These are phyloP conservation scores for Mustela lutreola DNA, from an alignment of 2,113 vertebrate species.

Conservation along the genomic window DNA sequence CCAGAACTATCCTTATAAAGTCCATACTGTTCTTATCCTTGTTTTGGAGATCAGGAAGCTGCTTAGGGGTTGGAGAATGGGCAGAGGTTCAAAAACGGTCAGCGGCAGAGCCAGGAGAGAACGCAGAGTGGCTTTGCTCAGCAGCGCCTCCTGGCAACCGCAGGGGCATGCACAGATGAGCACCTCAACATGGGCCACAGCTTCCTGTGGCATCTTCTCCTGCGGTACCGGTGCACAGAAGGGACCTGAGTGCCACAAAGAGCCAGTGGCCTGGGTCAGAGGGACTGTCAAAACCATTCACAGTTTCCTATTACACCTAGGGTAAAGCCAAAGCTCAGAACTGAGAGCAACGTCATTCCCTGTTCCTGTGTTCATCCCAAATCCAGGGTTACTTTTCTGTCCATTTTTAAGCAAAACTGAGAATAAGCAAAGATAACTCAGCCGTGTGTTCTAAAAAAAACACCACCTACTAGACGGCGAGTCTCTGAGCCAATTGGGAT, in stretches of 20 bases:
- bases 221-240: not conserved
- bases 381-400: not conserved
- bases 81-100: not conserved
- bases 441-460: not conserved
- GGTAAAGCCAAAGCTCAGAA: not conserved
- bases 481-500: not conserved
- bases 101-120: fast-evolving
- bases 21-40: not conserved
- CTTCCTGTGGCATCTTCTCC: not conserved
- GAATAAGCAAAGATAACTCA: not conserved
- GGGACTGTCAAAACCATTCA: too few relatives aligned
- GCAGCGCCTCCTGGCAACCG: fast-evolving
- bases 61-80: not conserved
- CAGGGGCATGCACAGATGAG: fast-evolving
- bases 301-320: too few relatives aligned
- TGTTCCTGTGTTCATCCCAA: too few relatives aligned
- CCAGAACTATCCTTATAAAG: not conserved
- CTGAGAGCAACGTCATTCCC: fast-evolving
- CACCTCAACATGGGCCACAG: fast-evolving
- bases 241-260: not conserved
- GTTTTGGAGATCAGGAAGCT: not conserved
- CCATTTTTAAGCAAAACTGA: not conserved
- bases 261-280: too few relatives aligned
- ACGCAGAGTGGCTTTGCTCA: not conserved
- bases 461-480: not conserved